Percentiles rank a stretch among this genome's conserved stretches.
Conservation (phyloP, 2,797 vertebrate species). For the Calcarius lapponicus region DNA sequence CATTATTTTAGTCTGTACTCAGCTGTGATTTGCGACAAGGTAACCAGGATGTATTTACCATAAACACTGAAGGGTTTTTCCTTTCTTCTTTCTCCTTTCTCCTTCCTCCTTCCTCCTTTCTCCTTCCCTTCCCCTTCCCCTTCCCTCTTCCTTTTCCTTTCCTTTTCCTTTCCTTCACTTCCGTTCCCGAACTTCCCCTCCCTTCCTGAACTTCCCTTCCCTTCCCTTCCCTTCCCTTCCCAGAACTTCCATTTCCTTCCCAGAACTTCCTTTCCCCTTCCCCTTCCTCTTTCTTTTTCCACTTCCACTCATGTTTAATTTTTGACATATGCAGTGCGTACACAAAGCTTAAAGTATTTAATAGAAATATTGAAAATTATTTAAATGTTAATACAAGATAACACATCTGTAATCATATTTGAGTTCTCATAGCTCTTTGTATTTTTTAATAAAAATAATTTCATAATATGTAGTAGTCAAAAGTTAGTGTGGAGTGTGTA, state of each 20-base stretch:
- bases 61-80: neutral
- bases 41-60: neutral
- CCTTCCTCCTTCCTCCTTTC: no score
- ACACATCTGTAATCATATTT: neutral
- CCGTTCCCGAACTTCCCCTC: no score
- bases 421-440: neutral
- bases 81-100: no score
- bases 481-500: neutral
- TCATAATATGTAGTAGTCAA: neutral
- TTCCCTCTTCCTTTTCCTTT: neutral
- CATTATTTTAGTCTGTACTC: neutral
- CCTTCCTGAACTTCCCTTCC: no score
- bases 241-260: no score
- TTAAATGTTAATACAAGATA: neutral
- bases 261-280: no score
- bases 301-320: neutral
- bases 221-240: no score
- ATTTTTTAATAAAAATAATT: neutral
- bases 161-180: rapidly evolving
- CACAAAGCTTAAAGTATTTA: neutral
- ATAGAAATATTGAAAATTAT: neutral
- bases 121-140: neutral
- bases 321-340: neutral
- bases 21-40: neutral
- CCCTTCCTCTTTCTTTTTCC: no score